Evolutionary conservation across 2,888 invertebrate genomes (phyloP).

Genomic region (Tubiluchus corallicola): DNA sequence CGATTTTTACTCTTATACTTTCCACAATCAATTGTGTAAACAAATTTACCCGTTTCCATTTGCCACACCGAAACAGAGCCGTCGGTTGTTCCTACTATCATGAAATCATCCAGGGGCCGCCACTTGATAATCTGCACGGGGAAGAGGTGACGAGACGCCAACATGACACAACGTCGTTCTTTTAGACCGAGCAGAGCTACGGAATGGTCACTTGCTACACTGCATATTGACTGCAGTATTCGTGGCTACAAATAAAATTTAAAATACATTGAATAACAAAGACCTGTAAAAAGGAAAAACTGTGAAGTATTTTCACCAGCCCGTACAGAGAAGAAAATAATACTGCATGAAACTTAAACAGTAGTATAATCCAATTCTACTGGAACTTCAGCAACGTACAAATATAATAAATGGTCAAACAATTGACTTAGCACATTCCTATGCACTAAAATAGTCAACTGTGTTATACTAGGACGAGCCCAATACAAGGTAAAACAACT

Average conservation of each 20-base stretch:
- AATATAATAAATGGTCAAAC: too few relatives aligned
- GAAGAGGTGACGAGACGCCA: constrained; percentile 83
- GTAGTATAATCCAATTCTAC: too few relatives aligned
- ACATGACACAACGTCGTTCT: constrained; percentile 80
- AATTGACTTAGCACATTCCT: too few relatives aligned
- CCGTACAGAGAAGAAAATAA: too few relatives aligned
- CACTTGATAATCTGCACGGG: constrained; percentile 89
- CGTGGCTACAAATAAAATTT: constrained; percentile 44
- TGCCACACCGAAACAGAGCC: constrained; percentile 99
- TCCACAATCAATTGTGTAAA: too few relatives aligned
- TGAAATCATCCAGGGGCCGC: constrained; percentile 91
- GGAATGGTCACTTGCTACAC: constrained; percentile 92
- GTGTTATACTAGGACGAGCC: too few relatives aligned
- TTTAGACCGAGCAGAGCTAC: constrained; percentile 77
- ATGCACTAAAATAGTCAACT: too few relatives aligned
- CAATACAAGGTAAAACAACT: too few relatives aligned
- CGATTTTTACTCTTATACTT: too few relatives aligned
- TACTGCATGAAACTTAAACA: too few relatives aligned
- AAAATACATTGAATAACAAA: background rate
- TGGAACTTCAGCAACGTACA: too few relatives aligned
- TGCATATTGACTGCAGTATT: constrained; percentile 82
- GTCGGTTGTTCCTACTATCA: constrained; percentile 90
- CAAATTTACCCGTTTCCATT: constrained; percentile 72
- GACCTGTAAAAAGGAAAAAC: background rate
- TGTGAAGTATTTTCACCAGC: too few relatives aligned